These are phyloP conservation scores for mouse (Mus musculus) DNA, from an alignment of 2,113 vertebrate species.

Conservation along the genomic window GRCm39 chr6:64879001-64879500, in stretches of 20 bases:
- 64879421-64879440: background rate
- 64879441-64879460: background rate
- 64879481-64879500: background rate
- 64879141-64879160: background rate
- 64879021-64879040: conserved; percentile 7
- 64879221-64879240: background rate
- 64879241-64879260: background rate
- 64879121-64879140: background rate
- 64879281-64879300: background rate
- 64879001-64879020: conserved; percentile 17
- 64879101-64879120: background rate
- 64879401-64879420: background rate
- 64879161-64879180: background rate
- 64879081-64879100: background rate
- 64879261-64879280: background rate
- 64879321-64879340: too few relatives aligned
- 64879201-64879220: background rate
- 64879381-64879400: background rate
- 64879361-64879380: background rate
- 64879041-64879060: conserved; percentile 16
- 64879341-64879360: background rate
- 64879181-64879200: background rate
- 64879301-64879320: background rate
- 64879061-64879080: background rate
- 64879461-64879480: background rate